Percentiles rank a stretch among this genome's conserved stretches.
Conservation (phyloP, 2,797 vertebrate species). For the Halcyon smyrnensis region DNA sequence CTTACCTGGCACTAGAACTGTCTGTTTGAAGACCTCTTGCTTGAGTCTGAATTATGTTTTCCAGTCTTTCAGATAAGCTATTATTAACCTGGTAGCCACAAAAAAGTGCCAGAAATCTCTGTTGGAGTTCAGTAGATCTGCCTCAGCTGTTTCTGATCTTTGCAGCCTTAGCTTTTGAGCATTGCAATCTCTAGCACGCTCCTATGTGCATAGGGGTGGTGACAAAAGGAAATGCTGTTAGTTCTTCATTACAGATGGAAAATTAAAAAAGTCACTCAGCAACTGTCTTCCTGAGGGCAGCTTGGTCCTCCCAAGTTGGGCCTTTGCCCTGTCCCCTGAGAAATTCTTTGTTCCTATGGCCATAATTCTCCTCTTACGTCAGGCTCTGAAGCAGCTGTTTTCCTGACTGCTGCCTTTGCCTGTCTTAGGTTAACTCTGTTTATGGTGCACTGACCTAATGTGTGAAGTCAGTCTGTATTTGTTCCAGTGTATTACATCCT, state of each 20-base stretch:
- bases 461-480: background rate
- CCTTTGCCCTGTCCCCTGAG: background rate
- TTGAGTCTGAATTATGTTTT: background rate
- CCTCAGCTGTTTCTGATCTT: background rate
- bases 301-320: background rate
- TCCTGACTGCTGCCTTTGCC: background rate
- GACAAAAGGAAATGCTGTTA: background rate
- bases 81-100: background rate
- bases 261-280: background rate
- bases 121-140: background rate
- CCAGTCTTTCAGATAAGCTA: background rate
- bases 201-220: background rate
- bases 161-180: background rate
- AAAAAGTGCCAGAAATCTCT: background rate
- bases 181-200: background rate
- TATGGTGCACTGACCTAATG: background rate
- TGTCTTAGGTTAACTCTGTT: background rate
- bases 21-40: background rate
- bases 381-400: background rate
- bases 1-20: background rate
- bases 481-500: background rate
- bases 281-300: background rate
- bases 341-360: background rate
- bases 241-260: background rate
- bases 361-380: background rate